phyloP scores from a whole-genome alignment of 2,113 vertebrate genomes.

The Heterotilapia buettikoferi region DNA sequence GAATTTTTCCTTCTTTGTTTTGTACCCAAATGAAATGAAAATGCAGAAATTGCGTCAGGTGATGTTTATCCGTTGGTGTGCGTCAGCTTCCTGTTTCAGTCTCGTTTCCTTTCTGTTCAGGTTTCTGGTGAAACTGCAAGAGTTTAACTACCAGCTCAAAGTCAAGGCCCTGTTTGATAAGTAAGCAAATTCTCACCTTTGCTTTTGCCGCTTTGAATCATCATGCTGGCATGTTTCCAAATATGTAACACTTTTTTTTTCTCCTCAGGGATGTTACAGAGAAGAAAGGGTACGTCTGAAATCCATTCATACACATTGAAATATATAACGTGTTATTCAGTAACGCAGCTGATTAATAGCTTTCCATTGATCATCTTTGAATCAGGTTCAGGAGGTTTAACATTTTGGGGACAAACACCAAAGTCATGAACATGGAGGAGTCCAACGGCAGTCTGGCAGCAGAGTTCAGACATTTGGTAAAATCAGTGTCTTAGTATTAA shows the following conservation, averaged over 20 bases:
- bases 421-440: conserved; percentile 99
- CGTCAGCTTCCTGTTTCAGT: not conserved
- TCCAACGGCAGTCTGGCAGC: conserved; percentile 95
- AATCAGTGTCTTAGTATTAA: not conserved
- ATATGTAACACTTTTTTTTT: not conserved
- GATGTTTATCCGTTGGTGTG: not conserved
- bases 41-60: not conserved
- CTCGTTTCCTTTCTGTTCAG: conserved; percentile 54
- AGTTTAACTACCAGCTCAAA: conserved; percentile 93
- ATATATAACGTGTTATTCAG: not conserved
- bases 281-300: conserved; percentile 84
- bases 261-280: conserved; percentile 85
- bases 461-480: conserved; percentile 94
- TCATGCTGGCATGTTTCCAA: not conserved
- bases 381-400: conserved; percentile 93
- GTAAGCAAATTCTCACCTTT: conserved; percentile 66
- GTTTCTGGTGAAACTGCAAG: conserved; percentile 89
- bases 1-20: not conserved
- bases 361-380: not conserved
- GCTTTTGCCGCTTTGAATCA: accelerated
- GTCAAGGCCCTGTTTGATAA: conserved; percentile 95
- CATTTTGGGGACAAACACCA: conserved; percentile 92
- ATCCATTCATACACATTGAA: not conserved
- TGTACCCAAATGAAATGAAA: not conserved
- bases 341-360: not conserved